phyloP scores from a whole-genome alignment of 2,888 invertebrate genomes.

The Parascotia fuliginaria region DNA sequence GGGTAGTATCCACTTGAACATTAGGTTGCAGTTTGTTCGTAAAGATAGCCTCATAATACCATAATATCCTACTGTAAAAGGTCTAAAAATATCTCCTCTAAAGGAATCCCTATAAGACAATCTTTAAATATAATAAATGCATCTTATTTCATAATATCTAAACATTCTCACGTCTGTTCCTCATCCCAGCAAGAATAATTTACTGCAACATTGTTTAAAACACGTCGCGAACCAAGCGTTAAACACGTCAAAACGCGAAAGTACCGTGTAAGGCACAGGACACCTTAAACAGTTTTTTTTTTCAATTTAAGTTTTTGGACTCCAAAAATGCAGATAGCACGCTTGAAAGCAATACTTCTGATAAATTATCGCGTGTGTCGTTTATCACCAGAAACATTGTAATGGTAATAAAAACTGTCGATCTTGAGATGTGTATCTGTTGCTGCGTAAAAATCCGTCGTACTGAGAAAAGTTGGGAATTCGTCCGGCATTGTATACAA shows the following conservation, averaged over 20 bases:
- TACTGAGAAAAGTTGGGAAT: constrained; percentile 19
- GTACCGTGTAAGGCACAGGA: constrained; percentile 9
- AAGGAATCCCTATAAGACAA: no score
- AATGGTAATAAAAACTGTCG: constrained; percentile 37
- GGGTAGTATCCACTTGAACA: no score
- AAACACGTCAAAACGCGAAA: constrained; percentile 11
- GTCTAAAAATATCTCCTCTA: background rate
- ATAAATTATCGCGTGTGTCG: constrained; percentile 43
- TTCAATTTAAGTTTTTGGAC: constrained; percentile 37
- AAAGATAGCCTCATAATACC: no score
- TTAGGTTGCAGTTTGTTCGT: no score
- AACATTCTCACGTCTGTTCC: no score
- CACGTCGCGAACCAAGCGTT: constrained; percentile 5
- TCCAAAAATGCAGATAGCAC: constrained; percentile 29
- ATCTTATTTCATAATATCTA: no score
- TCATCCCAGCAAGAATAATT: no score
- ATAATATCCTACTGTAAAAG: no score
- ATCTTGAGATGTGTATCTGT: constrained; percentile 38
- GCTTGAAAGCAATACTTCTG: constrained; percentile 45
- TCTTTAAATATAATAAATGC: no score
- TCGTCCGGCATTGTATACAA: background rate
- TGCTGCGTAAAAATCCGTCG: constrained; percentile 19
- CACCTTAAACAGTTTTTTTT: constrained; percentile 23
- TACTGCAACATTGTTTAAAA: background rate
- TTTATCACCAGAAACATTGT: constrained; percentile 44